Percentiles rank a stretch among this genome's conserved stretches.
Evolutionary conservation across 2,888 invertebrate genomes (phyloP).

Genomic region (Azorinus chamasolen): DNA sequence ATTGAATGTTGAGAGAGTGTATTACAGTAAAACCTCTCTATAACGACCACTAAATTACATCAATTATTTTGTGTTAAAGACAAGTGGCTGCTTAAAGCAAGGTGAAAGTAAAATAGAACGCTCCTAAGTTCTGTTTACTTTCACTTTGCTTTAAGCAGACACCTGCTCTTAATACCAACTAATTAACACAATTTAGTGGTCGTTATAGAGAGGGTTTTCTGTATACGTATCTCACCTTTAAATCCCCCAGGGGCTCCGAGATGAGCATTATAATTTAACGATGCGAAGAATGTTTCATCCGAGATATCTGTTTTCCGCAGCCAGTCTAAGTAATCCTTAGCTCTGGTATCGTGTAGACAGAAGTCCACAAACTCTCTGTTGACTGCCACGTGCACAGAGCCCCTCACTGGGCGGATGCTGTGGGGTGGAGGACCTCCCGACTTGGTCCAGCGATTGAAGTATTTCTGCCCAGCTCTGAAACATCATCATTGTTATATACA

Average conservation of each 20-base stretch:
- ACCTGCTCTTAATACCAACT: no score
- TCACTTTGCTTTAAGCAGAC: no score
- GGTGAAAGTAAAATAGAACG: no score
- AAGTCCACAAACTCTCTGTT: conserved; percentile 76
- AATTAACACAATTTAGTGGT: no score
- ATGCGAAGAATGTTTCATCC: conserved; percentile 79
- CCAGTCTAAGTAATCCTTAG: conserved; percentile 75
- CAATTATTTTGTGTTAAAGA: no score
- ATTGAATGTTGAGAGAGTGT: no score
- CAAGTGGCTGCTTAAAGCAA: no score
- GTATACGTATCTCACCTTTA: conserved; percentile 57
- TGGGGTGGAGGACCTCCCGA: conserved; percentile 51
- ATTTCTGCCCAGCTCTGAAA: conserved; percentile 31
- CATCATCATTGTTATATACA: no score
- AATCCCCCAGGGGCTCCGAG: conserved; percentile 75
- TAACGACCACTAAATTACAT: no score
- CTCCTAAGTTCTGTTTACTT: no score
- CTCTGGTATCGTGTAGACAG: conserved; percentile 61
- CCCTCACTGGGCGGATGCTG: conserved; percentile 69
- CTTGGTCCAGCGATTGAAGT: conserved; percentile 50
- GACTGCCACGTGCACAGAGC: conserved; percentile 76
- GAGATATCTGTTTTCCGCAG: conserved; percentile 71
- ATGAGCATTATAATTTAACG: conserved; percentile 78
- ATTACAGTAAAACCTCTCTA: no score
- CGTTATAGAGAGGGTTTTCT: no score